Evolutionary conservation across 2,888 invertebrate species (phyloP).

Genomic region (Polydesmus complanatus): DNA sequence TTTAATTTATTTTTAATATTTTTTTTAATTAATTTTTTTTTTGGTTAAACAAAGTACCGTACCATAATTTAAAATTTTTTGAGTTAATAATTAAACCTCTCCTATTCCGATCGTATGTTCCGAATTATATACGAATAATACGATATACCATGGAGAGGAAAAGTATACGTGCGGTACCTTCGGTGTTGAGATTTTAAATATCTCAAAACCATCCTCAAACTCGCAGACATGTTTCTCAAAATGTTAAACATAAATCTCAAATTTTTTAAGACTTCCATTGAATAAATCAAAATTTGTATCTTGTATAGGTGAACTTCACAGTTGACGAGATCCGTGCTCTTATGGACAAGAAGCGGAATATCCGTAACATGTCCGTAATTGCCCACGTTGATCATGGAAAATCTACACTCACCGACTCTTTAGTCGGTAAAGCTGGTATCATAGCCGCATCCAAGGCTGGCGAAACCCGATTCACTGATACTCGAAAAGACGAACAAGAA

Average conservation of each 20-base stretch:
- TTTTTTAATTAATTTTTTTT: no score
- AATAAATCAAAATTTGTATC: neutral
- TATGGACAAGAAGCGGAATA: slow-evolving; percentile 99
- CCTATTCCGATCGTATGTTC: neutral
- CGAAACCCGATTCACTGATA: slow-evolving; percentile 98
- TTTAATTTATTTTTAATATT: no score
- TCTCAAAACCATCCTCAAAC: neutral
- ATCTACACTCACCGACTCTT: slow-evolving; percentile 96
- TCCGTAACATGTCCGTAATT: slow-evolving; percentile 99
- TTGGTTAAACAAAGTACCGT: no score
- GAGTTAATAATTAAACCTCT: no score
- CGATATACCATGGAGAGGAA: neutral
- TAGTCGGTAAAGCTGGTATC: slow-evolving; percentile 99
- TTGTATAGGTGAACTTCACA: slow-evolving; percentile 92
- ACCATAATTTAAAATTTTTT: no score
- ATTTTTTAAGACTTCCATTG: neutral
- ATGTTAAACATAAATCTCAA: neutral
- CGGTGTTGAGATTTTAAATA: neutral
- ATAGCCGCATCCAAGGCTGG: slow-evolving; percentile 98
- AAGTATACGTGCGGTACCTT: neutral
- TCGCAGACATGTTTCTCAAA: neutral
- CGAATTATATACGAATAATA: neutral
- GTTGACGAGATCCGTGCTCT: slow-evolving; percentile 98
- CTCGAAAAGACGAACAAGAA: slow-evolving; percentile 99
- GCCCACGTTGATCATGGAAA: slow-evolving; percentile 99